Evolutionary conservation across 2,888 invertebrate genomes (phyloP).

Genomic region (Operophtera brumata): DNA sequence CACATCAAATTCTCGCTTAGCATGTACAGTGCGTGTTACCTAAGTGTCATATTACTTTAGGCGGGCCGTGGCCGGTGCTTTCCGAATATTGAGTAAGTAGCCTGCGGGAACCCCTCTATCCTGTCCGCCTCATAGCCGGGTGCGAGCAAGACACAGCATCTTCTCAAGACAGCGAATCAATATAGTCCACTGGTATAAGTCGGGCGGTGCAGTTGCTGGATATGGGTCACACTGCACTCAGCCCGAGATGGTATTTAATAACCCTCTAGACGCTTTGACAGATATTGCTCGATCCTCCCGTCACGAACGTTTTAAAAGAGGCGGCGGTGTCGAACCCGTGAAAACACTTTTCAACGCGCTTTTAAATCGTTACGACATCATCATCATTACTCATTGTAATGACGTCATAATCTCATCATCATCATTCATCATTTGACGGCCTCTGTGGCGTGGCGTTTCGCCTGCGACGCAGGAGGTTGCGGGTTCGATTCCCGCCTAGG

Average conservation of each 20-base stretch:
- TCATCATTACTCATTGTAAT: too few species aligned
- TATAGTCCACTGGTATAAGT: conserved; percentile 79
- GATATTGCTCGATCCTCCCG: conserved; percentile 61
- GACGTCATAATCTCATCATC: too few species aligned
- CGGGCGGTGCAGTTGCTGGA: conserved; percentile 72
- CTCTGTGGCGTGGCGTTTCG: too few species aligned
- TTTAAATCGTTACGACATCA: conserved; percentile 45
- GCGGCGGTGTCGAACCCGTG: conserved; percentile 42
- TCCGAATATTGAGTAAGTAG: conserved; percentile 77
- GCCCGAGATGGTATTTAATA: conserved; percentile 71
- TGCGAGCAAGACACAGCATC: conserved; percentile 61
- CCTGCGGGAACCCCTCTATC: conserved; percentile 53
- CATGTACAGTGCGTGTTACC: conserved; percentile 55
- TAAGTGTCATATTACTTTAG: conserved; percentile 65
- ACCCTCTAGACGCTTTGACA: conserved; percentile 61
- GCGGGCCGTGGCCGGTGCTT: conserved; percentile 59
- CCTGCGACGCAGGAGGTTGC: too few species aligned
- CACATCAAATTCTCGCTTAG: conserved; percentile 54
- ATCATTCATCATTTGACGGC: too few species aligned
- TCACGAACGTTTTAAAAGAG: conserved; percentile 42
- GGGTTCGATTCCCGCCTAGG: too few species aligned
- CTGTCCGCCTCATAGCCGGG: conserved; percentile 27
- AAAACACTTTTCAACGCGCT: conserved; percentile 45
- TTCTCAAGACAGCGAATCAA: conserved; percentile 82
- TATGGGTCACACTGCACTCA: conserved; percentile 78